A percentile compares a stretch with the other conserved stretches of the same genome.
These are phyloP conservation scores for Anagyrus pseudococci DNA, from an alignment of 2,888 invertebrate genomes.

Conservation along the genomic window DNA sequence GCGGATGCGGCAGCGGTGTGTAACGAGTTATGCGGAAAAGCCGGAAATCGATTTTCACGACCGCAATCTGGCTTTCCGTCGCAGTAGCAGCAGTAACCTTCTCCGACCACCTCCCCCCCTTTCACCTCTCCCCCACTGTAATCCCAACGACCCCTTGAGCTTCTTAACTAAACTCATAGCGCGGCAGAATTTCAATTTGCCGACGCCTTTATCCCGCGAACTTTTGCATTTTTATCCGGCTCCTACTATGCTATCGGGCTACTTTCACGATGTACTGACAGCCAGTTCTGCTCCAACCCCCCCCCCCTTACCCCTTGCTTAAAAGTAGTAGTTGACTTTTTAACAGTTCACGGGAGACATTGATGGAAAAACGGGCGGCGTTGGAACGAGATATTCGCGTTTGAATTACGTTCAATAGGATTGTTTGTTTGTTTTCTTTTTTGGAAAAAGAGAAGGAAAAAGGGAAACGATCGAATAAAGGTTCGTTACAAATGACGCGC, in stretches of 20 bases:
- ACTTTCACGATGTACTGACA: constrained; percentile 19
- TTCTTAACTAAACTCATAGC: constrained; percentile 8
- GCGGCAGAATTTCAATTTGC: constrained; percentile 24
- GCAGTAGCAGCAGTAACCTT: too few species aligned
- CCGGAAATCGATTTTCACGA: constrained; percentile 25
- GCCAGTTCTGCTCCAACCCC: too few species aligned
- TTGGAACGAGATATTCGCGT: too few species aligned
- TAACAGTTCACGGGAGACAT: background rate
- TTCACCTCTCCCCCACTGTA: too few species aligned
- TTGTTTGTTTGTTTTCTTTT: too few species aligned
- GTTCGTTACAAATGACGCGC: too few species aligned
- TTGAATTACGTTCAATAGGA: too few species aligned
- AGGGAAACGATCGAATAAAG: too few species aligned
- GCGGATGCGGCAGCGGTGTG: background rate
- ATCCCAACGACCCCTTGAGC: background rate
- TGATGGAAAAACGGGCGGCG: background rate
- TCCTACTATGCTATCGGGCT: background rate
- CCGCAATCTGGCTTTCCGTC: constrained; percentile 13
- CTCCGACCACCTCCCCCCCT: background rate
- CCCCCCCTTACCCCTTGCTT: too few species aligned
- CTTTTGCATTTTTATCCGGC: constrained; percentile 9
- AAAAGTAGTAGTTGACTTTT: constrained; percentile 1
- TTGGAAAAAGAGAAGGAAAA: too few species aligned
- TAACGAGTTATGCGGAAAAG: background rate
- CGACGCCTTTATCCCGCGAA: constrained; percentile 4